Evolutionary conservation across 2,888 invertebrate species (phyloP), one percentile per base, ranked within the genome.

Genomic region (Tipula vernalis): DNA sequence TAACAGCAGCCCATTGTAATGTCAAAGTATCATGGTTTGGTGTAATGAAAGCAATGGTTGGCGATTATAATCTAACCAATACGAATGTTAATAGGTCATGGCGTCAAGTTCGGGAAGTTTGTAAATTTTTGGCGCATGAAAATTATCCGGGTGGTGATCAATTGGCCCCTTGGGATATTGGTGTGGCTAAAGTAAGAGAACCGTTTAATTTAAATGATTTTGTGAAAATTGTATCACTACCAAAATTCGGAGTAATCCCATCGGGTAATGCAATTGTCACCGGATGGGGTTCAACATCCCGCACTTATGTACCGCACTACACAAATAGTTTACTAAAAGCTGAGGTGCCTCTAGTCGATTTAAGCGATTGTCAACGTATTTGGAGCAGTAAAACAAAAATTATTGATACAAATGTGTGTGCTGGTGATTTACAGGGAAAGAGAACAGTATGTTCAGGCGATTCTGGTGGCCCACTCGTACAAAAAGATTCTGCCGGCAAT

Each of bases 201-300:
- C 86, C 86, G 12, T 86, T 86, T 86, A 8, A 28, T 44, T 86
- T 86, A 36, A 86, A 86, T n/a, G 86, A 86, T 44, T 42, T n/a
- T 86, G 86, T 86, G 12, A 18, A 86, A 86, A 36, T 47, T 18
- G 47, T 86, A 3, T 2, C 3, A 47, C 36, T 86, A 28, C 86
- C 86, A 2, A 13, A 28, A 28, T 3, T 10, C 3, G 47, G n/a
- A 6, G 47, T 4, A 47, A 86, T 86, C 13, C 86, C 86, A 86
- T 28, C 36, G 42, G 86, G 86, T 0, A n/a, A 28, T 4, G 44
- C 44, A 2, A 86, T 86, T 6, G 36, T 86, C 4, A 86, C 44
- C 2, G 86, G 86, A 4, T 86, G 86, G 86, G 86, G 86, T 28
- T 86, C 86, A 36, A 86, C 47, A 6, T 86, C 86, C 13, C 18